Conservation (phyloP, 1,140 invertebrate genomes). For the Caenorhabditis brenneri region DNA sequence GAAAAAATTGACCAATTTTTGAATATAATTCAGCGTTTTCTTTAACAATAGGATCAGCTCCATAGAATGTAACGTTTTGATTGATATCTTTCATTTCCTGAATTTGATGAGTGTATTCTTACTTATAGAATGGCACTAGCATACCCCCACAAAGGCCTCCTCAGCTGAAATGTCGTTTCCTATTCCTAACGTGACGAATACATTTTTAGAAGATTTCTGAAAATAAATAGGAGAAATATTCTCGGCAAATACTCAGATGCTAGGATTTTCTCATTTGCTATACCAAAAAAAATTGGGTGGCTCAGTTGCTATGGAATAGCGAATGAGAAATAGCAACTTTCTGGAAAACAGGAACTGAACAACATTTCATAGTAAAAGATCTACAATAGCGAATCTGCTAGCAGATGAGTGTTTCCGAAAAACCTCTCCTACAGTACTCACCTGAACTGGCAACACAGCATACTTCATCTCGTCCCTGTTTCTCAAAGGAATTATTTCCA, state of each 20-base stretch:
- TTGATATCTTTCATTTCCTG: neutral
- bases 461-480: slow-evolving; percentile 2
- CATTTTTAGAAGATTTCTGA: slow-evolving; percentile 2
- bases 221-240: no score
- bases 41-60: slow-evolving; percentile 22
- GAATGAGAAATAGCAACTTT: no score
- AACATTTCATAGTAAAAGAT: no score
- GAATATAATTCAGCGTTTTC: neutral
- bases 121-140: neutral
- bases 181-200: slow-evolving; percentile 38
- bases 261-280: no score
- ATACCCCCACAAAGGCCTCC: neutral
- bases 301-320: no score
- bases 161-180: slow-evolving; percentile 38
- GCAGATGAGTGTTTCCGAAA: no score
- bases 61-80: slow-evolving; percentile 4
- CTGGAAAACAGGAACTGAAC: no score
- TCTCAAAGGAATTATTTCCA: neutral
- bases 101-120: neutral
- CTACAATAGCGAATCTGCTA: no score
- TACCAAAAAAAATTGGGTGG: no score
- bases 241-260: no score
- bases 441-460: neutral
- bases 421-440: no score
- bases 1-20: slow-evolving; percentile 35